Conservation (phyloP, 2,888 invertebrate genomes). For the Philopedon plagiatum region DNA sequence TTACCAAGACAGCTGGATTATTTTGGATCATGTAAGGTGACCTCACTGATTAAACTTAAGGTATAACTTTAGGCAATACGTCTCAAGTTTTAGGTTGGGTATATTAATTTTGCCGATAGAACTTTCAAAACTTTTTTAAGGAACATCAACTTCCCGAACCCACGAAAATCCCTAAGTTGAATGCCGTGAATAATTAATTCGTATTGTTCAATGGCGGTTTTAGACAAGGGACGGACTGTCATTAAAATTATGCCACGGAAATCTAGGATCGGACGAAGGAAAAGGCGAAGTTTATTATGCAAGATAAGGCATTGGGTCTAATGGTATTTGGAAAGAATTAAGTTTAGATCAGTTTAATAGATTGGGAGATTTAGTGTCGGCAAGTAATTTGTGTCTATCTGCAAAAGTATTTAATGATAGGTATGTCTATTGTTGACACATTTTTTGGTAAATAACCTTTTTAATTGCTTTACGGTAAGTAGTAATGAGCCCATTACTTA, state of each 20-base stretch:
- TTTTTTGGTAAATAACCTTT: too few relatives aligned
- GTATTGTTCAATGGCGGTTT: conserved; percentile 11
- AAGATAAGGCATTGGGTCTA: background rate
- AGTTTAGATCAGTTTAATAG: background rate
- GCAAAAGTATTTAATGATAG: too few relatives aligned
- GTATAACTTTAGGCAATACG: background rate
- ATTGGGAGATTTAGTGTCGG: background rate
- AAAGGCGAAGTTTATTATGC: background rate
- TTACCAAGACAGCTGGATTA: background rate
- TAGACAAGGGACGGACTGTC: conserved; percentile 1
- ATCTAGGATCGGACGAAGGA: background rate
- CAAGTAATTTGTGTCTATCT: background rate
- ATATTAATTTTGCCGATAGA: conserved; percentile 15
- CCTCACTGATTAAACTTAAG: background rate
- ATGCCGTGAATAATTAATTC: conserved; percentile 24
- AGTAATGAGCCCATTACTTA: too few relatives aligned
- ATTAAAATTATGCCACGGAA: background rate
- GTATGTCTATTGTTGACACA: too few relatives aligned
- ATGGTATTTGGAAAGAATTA: background rate
- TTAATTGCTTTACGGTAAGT: too few relatives aligned
- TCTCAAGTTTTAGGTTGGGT: background rate
- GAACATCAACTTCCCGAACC: conserved; percentile 3
- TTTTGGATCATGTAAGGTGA: background rate
- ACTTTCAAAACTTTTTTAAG: conserved; percentile 9
- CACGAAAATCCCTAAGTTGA: background rate